Base-by-base conservation (phyloP, 2,113 vertebrate species). In the Planiliza haematocheilus region DNA sequence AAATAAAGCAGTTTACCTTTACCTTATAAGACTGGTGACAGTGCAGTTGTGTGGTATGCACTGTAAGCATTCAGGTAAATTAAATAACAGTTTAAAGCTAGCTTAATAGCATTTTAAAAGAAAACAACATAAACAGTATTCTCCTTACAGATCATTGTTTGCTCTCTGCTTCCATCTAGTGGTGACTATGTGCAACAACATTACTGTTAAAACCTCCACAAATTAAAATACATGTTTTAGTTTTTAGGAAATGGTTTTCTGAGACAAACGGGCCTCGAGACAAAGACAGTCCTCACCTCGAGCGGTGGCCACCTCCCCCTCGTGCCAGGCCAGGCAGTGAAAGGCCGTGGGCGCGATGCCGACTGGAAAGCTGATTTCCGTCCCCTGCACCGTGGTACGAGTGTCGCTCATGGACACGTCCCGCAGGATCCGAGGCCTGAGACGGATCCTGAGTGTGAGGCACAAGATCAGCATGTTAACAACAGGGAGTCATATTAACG, bases 281-380 rank as follows among this genome's bases (percentile, higher is more conserved):
- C 18, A 70, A 3, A 56, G 10, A n/a, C 14, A 10, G 14, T 57
- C 14, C 78, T 86, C 53, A 98, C 97, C 98, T 85, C 94, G 95
- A 64, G 97, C 96, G 34, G 97, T 99, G 81, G 97, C 97, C 87
- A 94, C 81, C 89, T 99, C 97, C 21, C 97, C 98, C 21, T 99
- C 96, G 0, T 95, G 95, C 94, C 96, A 98, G 24, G 95, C 95
- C 8, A 98, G 84, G 49, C 95, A 94, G 81, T 99, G 97, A 63
- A 98, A 97, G 21, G 95, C 95, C 0, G 96, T 97, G 0, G 97
- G 97, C 0, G 96, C 94, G 0, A 99, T 97, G n/a, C 97, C 94
- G 1, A 99, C 94, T 0, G 97, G 97, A 43, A 95, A 96, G 68
- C 91, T 95, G 91, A 99, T 95, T 82, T 97, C 93, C 0, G 85